Conservation (phyloP, 2,888 invertebrate genomes). For the Oscheius sp. region DNA sequence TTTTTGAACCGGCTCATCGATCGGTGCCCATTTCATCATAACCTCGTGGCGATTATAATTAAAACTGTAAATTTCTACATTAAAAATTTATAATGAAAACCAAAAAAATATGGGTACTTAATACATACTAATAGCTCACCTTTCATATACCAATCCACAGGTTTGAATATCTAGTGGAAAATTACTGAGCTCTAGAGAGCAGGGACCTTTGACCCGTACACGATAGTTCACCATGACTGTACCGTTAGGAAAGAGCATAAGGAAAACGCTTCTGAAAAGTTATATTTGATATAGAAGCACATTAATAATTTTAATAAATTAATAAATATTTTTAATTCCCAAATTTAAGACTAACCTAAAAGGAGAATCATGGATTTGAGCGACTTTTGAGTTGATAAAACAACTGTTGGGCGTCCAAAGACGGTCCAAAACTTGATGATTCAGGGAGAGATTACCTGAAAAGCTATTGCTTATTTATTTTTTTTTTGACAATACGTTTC, state of each 20-base stretch:
- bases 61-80: no score
- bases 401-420: slow-evolving; percentile 69
- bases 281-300: not conserved
- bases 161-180: slow-evolving; percentile 57
- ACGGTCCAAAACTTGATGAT: slow-evolving; percentile 52
- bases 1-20: slow-evolving; percentile 41
- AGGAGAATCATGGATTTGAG: slow-evolving; percentile 59
- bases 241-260: slow-evolving; percentile 63
- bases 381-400: slow-evolving; percentile 61
- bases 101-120: not conserved
- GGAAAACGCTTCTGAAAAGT: slow-evolving; percentile 51
- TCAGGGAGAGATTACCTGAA: slow-evolving; percentile 58
- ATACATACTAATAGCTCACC: slow-evolving; percentile 28
- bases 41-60: slow-evolving; percentile 61
- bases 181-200: slow-evolving; percentile 52
- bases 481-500: no score
- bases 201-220: slow-evolving; percentile 56
- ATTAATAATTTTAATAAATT: no score
- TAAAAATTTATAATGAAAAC: not conserved
- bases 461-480: no score
- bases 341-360: slow-evolving; percentile 39
- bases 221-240: slow-evolving; percentile 63
- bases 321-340: not conserved
- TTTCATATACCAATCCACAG: slow-evolving; percentile 56
- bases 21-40: slow-evolving; percentile 56